These are phyloP conservation scores for Caenorhabditis sp. DNA, from an alignment of 2,888 invertebrate genomes.

Conservation along the genomic window DNA sequence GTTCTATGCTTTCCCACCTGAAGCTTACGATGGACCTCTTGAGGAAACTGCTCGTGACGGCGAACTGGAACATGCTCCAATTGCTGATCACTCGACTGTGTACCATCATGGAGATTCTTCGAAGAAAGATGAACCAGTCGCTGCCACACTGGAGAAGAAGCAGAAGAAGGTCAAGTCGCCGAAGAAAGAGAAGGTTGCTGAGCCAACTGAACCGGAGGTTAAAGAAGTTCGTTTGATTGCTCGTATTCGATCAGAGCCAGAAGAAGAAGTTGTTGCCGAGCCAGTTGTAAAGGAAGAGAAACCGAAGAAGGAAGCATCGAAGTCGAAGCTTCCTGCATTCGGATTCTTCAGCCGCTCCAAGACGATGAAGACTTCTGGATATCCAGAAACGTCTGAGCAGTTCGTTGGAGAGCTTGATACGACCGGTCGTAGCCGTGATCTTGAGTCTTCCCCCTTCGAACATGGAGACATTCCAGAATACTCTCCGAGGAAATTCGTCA, in stretches of 20 bases:
- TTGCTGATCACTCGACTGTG: conserved; percentile 49
- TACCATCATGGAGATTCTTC: conserved; percentile 60
- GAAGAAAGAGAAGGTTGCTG: conserved; percentile 24
- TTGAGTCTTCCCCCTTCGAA: conserved; percentile 48
- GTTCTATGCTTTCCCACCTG: conserved; percentile 36
- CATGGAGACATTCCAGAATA: conserved; percentile 28
- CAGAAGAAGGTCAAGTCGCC: conserved; percentile 41
- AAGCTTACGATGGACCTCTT: conserved; percentile 48
- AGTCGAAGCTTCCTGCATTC: conserved; percentile 12
- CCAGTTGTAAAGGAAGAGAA: neutral
- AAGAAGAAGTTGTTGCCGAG: conserved; percentile 10
- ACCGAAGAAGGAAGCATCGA: conserved; percentile 7
- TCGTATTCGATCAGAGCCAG: conserved; percentile 19
- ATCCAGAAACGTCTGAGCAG: conserved; percentile 34
- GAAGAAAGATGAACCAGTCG: conserved; percentile 24
- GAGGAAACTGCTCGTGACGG: conserved; percentile 32
- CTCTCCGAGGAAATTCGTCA: conserved; percentile 7
- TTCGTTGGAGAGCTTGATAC: conserved; percentile 43
- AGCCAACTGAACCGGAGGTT: conserved; percentile 28
- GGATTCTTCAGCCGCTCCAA: conserved; percentile 26
- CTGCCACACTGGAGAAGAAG: conserved; percentile 29
- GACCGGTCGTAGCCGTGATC: conserved; percentile 29
- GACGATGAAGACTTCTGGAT: conserved; percentile 11
- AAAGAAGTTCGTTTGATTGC: conserved; percentile 44
- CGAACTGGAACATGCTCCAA: conserved; percentile 50